Evolutionary conservation across 2,113 vertebrate species (phyloP), one percentile per base, ranked within the genome.

Genomic region (Sorex fumeus): DNA sequence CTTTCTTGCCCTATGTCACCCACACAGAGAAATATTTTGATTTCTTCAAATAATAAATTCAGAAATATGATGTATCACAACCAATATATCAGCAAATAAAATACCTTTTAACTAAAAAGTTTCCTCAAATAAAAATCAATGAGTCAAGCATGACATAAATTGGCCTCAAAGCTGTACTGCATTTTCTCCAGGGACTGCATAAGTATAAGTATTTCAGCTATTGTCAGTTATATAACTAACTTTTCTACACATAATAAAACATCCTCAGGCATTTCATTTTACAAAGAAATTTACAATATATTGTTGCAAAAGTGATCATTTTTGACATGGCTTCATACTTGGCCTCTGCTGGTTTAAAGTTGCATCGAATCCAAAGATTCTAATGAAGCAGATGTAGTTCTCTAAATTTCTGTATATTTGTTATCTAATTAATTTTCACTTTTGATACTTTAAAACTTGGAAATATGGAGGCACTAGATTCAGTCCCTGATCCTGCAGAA

Each of bases 181-280:
- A 12, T 85, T 90, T 45, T 28, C 10, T 64, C 50, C 66, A 27
- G 62, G 88, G 84, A 62, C 70, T 50, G 57, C 72, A 30, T 67
- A 93, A 70, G 74, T 87, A 70, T 45, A 45, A 77, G 2, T 0
- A 64, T 82, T 96, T 96, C 0, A 0, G 32, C 77, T 43, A 82
- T 92, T 95, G 43, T 93, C 91, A 91, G 80, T 93, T 94, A 88
- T 80, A 88, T 23, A 86, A 93, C 76, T 50, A 60, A 71, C 30
- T 88, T 62, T 84, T 88, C 28, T 8, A 81, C 64, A 70, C 7
- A 25, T 91, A 95, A 93, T 69, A 47, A 94, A 89, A 71, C 4
- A 9, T 93, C 83, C 74, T 70, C 80, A 91, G 77, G 23, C 57
- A 85, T 60, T 80, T 92, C 30, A n/a, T 43, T 85, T 88, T 67